phyloP scores from a whole-genome alignment of 2,888 invertebrate species.

The Aethes cnicana region DNA sequence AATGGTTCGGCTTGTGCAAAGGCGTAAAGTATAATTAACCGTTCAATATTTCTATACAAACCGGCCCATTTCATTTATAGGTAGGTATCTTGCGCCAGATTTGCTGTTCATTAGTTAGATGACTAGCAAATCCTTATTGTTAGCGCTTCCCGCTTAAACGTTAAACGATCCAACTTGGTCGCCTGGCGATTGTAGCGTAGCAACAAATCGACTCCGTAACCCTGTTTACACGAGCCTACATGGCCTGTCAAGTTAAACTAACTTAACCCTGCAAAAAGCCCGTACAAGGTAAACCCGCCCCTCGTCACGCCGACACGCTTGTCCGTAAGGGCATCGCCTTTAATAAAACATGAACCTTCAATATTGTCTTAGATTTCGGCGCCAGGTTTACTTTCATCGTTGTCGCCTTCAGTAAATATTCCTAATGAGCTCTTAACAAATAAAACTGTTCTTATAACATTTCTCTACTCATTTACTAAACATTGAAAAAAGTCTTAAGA shows the following conservation, averaged over 20 bases:
- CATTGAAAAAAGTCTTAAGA: slow-evolving; percentile 11
- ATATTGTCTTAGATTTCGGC: neutral
- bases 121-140: slow-evolving; percentile 6
- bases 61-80: too few species aligned
- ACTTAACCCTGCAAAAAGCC: slow-evolving; percentile 21
- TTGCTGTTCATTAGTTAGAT: slow-evolving; percentile 1
- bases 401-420: neutral
- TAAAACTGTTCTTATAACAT: too few species aligned
- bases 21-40: neutral
- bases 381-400: neutral
- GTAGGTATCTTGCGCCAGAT: too few species aligned
- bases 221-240: slow-evolving; percentile 6
- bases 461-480: too few species aligned
- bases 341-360: slow-evolving; percentile 13
- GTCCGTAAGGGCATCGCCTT: slow-evolving; percentile 6
- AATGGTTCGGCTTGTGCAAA: neutral
- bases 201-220: slow-evolving; percentile 21
- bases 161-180: slow-evolving; percentile 10
- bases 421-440: too few species aligned
- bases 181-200: slow-evolving; percentile 17
- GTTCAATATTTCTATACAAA: neutral
- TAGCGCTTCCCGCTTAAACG: slow-evolving; percentile 4
- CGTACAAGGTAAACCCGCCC: slow-evolving; percentile 14
- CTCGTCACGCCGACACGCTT: slow-evolving; percentile 12
- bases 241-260: slow-evolving; percentile 23